Conservation (phyloP, 2,113 vertebrate genomes). For the Thymallus thymallus region DNA sequence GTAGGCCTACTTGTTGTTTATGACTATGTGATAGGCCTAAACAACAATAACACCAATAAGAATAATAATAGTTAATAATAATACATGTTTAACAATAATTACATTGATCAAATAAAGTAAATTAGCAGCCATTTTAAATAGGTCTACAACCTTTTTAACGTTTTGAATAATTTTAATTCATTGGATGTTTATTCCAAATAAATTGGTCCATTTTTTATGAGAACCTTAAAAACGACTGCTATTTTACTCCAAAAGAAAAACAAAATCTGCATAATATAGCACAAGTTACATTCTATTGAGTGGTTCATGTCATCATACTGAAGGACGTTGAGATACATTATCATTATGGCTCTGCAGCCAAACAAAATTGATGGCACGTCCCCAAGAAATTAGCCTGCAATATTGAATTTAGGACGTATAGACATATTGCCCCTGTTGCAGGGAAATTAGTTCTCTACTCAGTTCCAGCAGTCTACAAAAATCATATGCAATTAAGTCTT, state of each 20-base stretch:
- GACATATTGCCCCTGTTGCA: slow-evolving; percentile 22
- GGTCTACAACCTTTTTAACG: too few relatives aligned
- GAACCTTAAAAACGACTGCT: too few relatives aligned
- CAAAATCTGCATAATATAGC: too few relatives aligned
- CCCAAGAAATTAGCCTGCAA: slow-evolving; percentile 33
- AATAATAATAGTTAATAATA: too few relatives aligned
- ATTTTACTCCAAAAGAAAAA: too few relatives aligned
- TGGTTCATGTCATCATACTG: neutral
- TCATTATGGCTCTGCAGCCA: slow-evolving; percentile 77
- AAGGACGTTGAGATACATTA: slow-evolving; percentile 43
- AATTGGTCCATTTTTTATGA: too few relatives aligned
- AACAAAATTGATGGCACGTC: slow-evolving; percentile 28
- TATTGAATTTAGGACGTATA: slow-evolving; percentile 28
- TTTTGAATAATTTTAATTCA: too few relatives aligned
- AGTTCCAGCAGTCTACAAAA: slow-evolving; percentile 18
- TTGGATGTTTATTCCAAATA: too few relatives aligned
- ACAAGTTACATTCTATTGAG: neutral
- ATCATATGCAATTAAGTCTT: slow-evolving; percentile 9
- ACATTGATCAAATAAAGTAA: too few relatives aligned
- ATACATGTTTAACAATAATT: too few relatives aligned
- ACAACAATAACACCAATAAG: slow-evolving; percentile 6
- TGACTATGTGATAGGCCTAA: neutral
- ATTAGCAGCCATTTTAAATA: too few relatives aligned
- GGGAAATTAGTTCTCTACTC: slow-evolving; percentile 24
- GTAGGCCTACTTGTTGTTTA: too few relatives aligned